Percentiles rank a stretch among this genome's conserved stretches.
These are phyloP conservation scores for Tychaedon coryphoeus DNA, from an alignment of 2,113 vertebrate genomes.

Conservation along the genomic window DNA sequence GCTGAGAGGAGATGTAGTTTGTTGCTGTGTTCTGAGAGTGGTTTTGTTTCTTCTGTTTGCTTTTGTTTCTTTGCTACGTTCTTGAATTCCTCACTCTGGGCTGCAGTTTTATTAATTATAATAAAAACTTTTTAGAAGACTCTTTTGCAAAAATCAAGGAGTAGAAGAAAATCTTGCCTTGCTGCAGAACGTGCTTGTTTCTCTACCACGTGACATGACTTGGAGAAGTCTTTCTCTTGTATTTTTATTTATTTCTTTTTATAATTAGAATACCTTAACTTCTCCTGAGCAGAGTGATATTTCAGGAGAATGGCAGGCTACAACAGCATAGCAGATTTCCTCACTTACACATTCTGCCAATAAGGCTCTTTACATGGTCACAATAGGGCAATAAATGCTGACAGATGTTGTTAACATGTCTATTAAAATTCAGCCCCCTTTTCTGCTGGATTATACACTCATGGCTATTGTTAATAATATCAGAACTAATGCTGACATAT, in stretches of 20 bases:
- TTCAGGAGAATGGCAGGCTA: not conserved
- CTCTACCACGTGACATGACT: not conserved
- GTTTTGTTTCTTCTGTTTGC: not conserved
- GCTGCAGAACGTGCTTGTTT: not conserved
- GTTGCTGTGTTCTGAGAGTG: not conserved
- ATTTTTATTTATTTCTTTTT: constrained; percentile 3
- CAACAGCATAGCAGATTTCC: not conserved
- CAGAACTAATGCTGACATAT: not conserved
- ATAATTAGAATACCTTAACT: not conserved
- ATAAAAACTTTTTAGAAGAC: not conserved
- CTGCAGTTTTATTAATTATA: constrained; percentile 13
- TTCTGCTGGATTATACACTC: constrained; percentile 2
- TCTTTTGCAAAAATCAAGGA: not conserved
- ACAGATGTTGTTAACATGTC: constrained; percentile 59
- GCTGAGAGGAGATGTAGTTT: not conserved
- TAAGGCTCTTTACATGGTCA: constrained; percentile 28
- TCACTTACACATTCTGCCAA: constrained; percentile 29
- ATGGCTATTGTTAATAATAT: constrained; percentile 18
- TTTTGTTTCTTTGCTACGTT: not conserved
- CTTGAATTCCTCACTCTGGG: not conserved
- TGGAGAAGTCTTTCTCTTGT: not conserved
- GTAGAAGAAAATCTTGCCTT: not conserved
- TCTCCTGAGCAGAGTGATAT: not conserved
- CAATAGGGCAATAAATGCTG: constrained; percentile 37
- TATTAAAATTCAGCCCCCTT: constrained; percentile 56